Base-by-base conservation (phyloP, 2,113 vertebrate species). In the Meleagris gallopavo region DNA sequence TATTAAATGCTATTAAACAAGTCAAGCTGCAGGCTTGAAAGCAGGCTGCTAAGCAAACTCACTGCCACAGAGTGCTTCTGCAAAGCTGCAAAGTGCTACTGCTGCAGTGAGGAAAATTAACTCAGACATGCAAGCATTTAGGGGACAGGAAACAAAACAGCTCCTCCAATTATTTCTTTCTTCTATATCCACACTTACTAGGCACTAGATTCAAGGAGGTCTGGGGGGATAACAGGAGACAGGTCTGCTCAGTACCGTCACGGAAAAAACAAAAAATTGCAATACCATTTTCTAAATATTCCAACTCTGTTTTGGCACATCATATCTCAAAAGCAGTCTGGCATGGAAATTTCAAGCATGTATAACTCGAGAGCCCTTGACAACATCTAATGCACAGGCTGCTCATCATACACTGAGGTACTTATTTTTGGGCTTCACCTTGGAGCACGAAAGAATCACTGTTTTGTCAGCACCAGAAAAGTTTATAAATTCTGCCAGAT, bases 351-450 rank as follows among this genome's bases (percentile, higher is more conserved):
- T 94, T 93, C 91, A 94, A 75, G 80, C 80, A 86, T 88, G 70
- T 96, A 94, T 92, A 93, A 88, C 80, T 89, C 70, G 41, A 90
- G 72, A 93, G 77, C 73, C 87, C 85, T 94, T 83, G 82, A 95
- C 62, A 93, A 89, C 65, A 88, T 36, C 69, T 93, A 94, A 86
- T 34, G 52, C 87, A 95, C 57, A 88, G 77, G 65, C 88, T 92
- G 77, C 94, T 96, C 91, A 88, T 90, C 72, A 88, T 72, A 96
- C 77, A 91, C 8, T 11, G 75, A 94, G 43, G 48, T 75, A 82
- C 30, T 93, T 91, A 91, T 80, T 95, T 96, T 88, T 80, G 64
- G 82, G 86, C 64, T 93, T 95, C 85, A 91, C 79, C 72, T 95
- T 83, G 89, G 72, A 88, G 89, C 41, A 83, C 46, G 46, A 86